phyloP scores from a whole-genome alignment of 2,888 invertebrate species.

The Ormia ochracea region DNA sequence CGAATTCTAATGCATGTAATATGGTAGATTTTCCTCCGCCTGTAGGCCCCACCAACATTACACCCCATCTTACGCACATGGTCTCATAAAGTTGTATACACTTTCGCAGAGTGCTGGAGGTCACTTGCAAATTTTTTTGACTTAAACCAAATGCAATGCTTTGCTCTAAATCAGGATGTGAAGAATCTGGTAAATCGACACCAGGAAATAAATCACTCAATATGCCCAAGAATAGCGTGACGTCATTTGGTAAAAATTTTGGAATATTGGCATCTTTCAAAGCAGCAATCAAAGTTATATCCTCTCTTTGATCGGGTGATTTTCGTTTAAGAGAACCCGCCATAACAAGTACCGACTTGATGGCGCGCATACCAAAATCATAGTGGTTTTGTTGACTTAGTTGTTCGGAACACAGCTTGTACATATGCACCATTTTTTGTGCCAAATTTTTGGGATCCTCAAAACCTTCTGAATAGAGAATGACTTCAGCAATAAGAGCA shows the following conservation, averaged over 20 bases:
- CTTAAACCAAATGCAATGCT: conserved; percentile 80
- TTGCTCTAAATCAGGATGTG: conserved; percentile 86
- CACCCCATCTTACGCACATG: conserved; percentile 93
- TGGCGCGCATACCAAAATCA: conserved; percentile 95
- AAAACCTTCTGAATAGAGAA: conserved; percentile 94
- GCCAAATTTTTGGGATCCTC: conserved; percentile 91
- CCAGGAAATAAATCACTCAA: conserved; percentile 93
- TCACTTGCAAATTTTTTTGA: conserved; percentile 81
- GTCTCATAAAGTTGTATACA: conserved; percentile 91
- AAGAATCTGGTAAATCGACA: conserved; percentile 85
- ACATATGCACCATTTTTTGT: conserved; percentile 95
- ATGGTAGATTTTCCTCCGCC: conserved; percentile 91
- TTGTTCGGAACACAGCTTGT: conserved; percentile 93
- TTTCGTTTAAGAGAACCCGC: conserved; percentile 92
- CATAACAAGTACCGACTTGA: conserved; percentile 95
- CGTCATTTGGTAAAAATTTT: conserved; percentile 91
- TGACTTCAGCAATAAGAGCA: conserved; percentile 92
- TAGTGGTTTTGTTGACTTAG: conserved; percentile 94
- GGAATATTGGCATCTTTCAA: conserved; percentile 93
- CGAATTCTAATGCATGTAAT: conserved; percentile 84
- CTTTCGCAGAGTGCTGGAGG: conserved; percentile 75
- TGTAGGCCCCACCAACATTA: conserved; percentile 94
- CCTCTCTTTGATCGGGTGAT: conserved; percentile 89
- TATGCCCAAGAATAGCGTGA: conserved; percentile 89
- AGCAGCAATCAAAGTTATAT: conserved; percentile 89